Evolutionary conservation across 2,888 invertebrate genomes (phyloP).

Genomic region (Amphiduros pacificus): DNA sequence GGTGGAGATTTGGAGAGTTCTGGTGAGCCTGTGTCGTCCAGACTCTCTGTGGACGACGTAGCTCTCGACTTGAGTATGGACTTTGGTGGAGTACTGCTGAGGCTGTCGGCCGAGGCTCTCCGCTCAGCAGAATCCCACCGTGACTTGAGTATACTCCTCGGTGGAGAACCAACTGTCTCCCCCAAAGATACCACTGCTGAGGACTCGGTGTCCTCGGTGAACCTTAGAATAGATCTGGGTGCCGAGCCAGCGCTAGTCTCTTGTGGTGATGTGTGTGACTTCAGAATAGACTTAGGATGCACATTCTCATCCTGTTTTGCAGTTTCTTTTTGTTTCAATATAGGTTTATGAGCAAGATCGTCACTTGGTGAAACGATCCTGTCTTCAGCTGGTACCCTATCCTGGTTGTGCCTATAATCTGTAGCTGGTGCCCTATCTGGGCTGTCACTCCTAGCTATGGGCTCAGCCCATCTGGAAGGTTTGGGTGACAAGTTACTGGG

Average conservation of each 20-base stretch:
- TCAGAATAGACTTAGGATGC: no score
- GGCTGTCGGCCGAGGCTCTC: background rate
- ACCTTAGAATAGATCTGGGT: background rate
- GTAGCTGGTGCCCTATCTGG: no score
- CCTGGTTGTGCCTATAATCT: no score
- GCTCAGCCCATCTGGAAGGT: no score
- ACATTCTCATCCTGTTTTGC: no score
- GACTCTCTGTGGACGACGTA: background rate
- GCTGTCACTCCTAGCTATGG: no score
- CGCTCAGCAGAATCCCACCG: background rate
- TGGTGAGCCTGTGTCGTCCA: background rate
- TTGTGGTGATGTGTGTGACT: no score
- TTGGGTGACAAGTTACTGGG: no score
- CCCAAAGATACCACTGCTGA: background rate
- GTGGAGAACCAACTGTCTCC: background rate
- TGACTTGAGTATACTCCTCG: constrained; percentile 7
- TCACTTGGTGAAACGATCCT: no score
- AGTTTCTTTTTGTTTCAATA: no score
- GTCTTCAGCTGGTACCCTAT: no score
- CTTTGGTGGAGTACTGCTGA: constrained; percentile 2
- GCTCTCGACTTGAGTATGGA: constrained; percentile 17
- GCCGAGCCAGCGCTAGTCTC: background rate
- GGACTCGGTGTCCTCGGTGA: background rate
- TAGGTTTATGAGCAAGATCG: no score
- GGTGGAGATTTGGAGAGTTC: background rate